Evolutionary conservation across 1,140 invertebrate genomes (phyloP), one percentile per base, ranked within the genome.

Genomic region (Anastrepha ludens): DNA sequence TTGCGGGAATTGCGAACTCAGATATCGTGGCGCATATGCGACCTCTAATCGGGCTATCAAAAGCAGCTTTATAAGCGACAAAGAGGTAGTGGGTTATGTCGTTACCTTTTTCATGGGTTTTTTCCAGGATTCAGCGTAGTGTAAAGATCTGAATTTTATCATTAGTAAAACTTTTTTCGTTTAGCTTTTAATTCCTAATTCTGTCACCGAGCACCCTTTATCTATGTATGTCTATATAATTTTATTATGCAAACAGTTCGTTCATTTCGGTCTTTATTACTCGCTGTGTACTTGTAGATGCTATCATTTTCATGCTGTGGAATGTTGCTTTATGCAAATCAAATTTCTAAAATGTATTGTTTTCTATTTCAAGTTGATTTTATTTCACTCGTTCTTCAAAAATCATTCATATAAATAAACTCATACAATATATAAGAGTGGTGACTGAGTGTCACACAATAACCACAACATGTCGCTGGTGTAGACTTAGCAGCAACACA

Each of bases 251-350:
- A 20, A 81, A 58, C 74, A 81, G 74, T 81, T 55, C 55, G 74
- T 55, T 20, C 15, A 81, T 55, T 50, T 81, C 7, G 17, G 74
- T 55, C 74, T 81, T 50, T 81, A 81, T 81, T 81, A 55, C 47
- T 50, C 55, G 29, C 20, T 81, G 15, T 55, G n/a, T 9, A 47
- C n/a, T 20, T 44, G 50, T 81, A 9, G 44, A 55, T 81, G 47
- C 55, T 55, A 55, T 81, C 74, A 55, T 81, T 58, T 81, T 81
- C 74, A 58, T 50, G 47, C 47, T 81, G 47, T 29, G 47, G 8
- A 81, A 81, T 81, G 74, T 55, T 55, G n/a, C 74, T 81, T 81
- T 81, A 81, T 81, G 74, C 47, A 81, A 81, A 81, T 81, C 74
- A 55, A 50, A 55, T 81, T 81, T 55, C 74, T 81, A 81, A 81